Conservation (phyloP, 2,888 invertebrate genomes). For the Agriotes lineatus region DNA sequence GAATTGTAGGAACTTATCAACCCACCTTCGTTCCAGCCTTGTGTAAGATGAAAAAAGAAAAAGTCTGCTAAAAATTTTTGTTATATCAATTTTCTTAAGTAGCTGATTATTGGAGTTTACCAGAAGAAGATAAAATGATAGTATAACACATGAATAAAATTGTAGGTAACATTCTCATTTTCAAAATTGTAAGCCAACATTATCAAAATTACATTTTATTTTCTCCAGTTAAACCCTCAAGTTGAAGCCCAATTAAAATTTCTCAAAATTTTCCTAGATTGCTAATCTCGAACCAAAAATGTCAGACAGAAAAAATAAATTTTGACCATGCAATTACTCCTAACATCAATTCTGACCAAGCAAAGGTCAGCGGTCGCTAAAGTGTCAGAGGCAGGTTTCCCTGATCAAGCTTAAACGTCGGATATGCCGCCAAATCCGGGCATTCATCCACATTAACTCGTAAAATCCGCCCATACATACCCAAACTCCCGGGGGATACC, state of each 20-base stretch:
- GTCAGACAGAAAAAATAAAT: background rate
- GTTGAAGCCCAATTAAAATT: too few relatives aligned
- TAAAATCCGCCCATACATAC: conserved; percentile 56
- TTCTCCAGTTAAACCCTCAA: too few relatives aligned
- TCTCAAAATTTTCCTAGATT: background rate
- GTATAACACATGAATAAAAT: too few relatives aligned
- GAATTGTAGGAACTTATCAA: background rate
- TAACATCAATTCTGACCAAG: background rate
- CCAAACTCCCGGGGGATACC: conserved; percentile 79
- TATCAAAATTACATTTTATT: too few relatives aligned
- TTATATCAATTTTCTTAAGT: too few relatives aligned
- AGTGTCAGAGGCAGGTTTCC: background rate
- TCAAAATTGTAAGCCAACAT: too few relatives aligned
- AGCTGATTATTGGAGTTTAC: too few relatives aligned
- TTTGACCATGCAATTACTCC: background rate
- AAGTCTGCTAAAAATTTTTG: conserved; percentile 15
- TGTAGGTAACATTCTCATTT: too few relatives aligned
- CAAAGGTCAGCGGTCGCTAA: background rate
- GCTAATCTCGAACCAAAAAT: background rate
- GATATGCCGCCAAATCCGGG: background rate
- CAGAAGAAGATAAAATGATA: too few relatives aligned
- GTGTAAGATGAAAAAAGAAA: conserved; percentile 16
- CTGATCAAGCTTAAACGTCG: background rate
- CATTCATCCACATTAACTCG: conserved; percentile 17
- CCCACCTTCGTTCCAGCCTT: conserved; percentile 35